Evolutionary conservation across 2,797 vertebrate species (phyloP).

Genomic region (Typhlichthys eigenmanni): DNA sequence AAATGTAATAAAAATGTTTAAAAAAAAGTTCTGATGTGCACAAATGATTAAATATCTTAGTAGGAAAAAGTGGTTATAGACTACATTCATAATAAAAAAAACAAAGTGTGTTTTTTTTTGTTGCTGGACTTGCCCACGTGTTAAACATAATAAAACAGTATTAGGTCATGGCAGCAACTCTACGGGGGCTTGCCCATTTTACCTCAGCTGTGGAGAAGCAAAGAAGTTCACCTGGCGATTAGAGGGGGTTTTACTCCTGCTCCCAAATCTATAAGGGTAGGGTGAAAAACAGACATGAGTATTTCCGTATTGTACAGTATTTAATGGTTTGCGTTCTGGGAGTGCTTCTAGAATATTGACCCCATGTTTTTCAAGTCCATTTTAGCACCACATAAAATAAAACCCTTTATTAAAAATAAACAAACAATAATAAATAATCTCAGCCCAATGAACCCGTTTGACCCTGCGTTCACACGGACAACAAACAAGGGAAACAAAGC

Average conservation of each 20-base stretch:
- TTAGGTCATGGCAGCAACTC: slow-evolving; percentile 28
- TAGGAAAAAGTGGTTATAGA: slow-evolving; percentile 10
- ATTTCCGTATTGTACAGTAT: no score
- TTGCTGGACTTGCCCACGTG: slow-evolving; percentile 49
- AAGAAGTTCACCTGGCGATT: slow-evolving; percentile 85
- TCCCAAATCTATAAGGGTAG: slow-evolving; percentile 79
- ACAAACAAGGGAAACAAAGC: no score
- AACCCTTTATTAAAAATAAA: no score
- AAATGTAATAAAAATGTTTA: slow-evolving; percentile 13
- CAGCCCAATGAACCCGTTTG: no score
- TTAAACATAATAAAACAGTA: slow-evolving; percentile 28
- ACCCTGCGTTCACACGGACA: no score
- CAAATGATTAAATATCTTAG: slow-evolving; percentile 2
- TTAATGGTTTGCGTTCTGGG: no score
- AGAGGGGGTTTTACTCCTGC: slow-evolving; percentile 82
- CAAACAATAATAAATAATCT: no score
- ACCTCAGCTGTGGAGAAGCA: slow-evolving; percentile 88
- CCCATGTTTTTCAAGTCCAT: no score
- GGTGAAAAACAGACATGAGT: no score
- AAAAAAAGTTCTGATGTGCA: background rate
- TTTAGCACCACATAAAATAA: no score
- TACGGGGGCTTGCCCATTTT: slow-evolving; percentile 9
- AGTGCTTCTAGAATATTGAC: no score
- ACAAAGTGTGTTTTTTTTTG: background rate
- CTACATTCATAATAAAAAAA: slow-evolving; percentile 21